Evolutionary conservation across 2,888 invertebrate species (phyloP), one percentile per base, ranked within the genome.

Genomic region (Drosophila paramelanica): DNA sequence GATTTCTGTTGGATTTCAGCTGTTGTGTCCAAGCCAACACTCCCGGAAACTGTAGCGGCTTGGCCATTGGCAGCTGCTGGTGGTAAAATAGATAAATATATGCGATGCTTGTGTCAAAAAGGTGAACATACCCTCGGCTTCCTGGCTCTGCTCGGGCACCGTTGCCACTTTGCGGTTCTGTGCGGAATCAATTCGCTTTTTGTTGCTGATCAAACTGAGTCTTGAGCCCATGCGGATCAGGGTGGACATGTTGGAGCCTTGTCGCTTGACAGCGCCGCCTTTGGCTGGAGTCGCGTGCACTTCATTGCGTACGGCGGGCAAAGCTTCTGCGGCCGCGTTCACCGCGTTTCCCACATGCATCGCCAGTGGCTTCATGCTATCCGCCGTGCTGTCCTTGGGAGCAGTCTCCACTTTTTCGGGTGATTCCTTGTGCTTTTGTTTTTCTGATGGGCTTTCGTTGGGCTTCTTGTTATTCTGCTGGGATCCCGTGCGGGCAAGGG

Each of bases 221-320:
- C 89, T 80, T 0, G 92, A 92, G 31, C 91, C 87, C 81, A 91
- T 90, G 3, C 91, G 88, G n/a, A 91, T 75, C 14, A 91, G 60
- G 0, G 67, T 85, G 20, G 90, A 85, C 70, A 89, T 77, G 3
- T 88, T 90, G 0, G 90, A 91, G 0, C 89, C 81, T 59, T 91
- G 91, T 0, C 90, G 78, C 45, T 89, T 90, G 0, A 81, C 27
- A 2, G 64, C 69, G 1, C 67, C 60, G 10, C 36, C 20, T 38
- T 62, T 62, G 3, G 77, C 56, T 3, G 76, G 67, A 4, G 78
- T 58, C 0, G 72, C 62, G 7, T 45, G 60, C 3, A 73, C 72
- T 27, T 89, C 89, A 39, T 59, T 80, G 1, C 81, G 73, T 0
- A 83, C 79, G 0, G 81, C 77, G 2, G 88, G 89, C 8, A 89